Evolutionary conservation across 2,113 vertebrate genomes (phyloP), one percentile per base, ranked within the genome.

Genomic region (Pterophyllum scalare): DNA sequence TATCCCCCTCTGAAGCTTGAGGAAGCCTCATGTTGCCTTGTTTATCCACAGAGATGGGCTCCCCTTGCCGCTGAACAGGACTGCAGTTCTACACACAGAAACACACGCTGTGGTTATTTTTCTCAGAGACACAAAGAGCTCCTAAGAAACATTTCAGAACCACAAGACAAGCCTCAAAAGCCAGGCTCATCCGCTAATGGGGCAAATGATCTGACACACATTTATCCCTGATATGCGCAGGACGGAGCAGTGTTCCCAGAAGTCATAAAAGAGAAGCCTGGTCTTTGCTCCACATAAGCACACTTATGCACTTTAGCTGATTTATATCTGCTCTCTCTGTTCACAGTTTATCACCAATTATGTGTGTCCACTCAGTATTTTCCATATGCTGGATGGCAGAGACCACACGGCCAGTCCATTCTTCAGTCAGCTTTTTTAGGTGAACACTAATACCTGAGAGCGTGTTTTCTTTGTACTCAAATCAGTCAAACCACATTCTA

Each of bases 51-150:
- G 3, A 24, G 22, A 79, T 2, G 49, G 0, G 4, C 11, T 10
- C 7, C 4, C 12, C 46, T 10, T 65, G 2, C 4, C 10, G 31
- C n/a, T 61, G 19, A 59, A 93, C 2, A 0, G 84, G 81, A 0
- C 7, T 52, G 62, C 94, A 94, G 62, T 93, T 87, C 95, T 96
- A 13, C 17, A 79, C 58, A 80, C 13, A 86, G 4, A 83, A 35
- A 83, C 33, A 87, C 26, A 87, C 3, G 24, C 3, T 28, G 26
- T 14, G 0, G 19, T 57, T 24, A 59, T 17, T 61, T 31, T 59
- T 58, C 9, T 58, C 26, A 46, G 15, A 0, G 56, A 4, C 6
- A 49, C 15, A 49, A 17, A 17, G 15, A 49, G 20, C 49, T 52
- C 49, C 43, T 65, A 22, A 67, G 22, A 26, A 14, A 24, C 2